Conservation (phyloP, 2,797 vertebrate genomes). For the Eospalax fontanierii region DNA sequence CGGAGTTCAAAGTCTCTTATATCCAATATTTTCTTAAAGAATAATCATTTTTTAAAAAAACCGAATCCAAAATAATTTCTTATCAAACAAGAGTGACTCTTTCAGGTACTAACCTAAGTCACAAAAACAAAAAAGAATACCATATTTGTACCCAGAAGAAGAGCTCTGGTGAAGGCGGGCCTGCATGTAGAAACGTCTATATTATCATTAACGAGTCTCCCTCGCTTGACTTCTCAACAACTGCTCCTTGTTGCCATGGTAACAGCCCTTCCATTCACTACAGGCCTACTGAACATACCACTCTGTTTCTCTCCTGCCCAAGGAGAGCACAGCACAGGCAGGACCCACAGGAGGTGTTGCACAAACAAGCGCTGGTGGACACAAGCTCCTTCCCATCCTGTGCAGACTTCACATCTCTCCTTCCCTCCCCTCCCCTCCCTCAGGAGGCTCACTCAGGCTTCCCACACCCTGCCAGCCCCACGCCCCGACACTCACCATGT, state of each 20-base stretch:
- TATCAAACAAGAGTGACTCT: slow-evolving; percentile 36
- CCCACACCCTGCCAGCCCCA: neutral
- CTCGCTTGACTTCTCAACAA: slow-evolving; percentile 55
- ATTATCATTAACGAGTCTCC: slow-evolving; percentile 51
- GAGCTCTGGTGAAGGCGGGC: slow-evolving; percentile 11
- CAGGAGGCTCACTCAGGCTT: fast-evolving
- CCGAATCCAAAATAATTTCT: slow-evolving; percentile 21
- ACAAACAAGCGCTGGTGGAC: neutral
- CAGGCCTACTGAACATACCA: slow-evolving; percentile 3
- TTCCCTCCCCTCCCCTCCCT: neutral
- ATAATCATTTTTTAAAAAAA: too few relatives aligned
- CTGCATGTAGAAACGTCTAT: neutral
- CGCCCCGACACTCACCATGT: slow-evolving; percentile 91
- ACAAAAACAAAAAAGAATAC: slow-evolving; percentile 29
- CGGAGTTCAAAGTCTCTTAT: slow-evolving; percentile 22
- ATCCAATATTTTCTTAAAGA: slow-evolving; percentile 47
- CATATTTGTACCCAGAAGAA: neutral
- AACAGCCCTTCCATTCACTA: slow-evolving; percentile 72
- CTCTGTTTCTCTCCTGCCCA: neutral
- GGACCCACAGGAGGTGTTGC: neutral
- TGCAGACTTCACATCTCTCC: neutral
- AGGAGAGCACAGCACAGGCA: slow-evolving; percentile 47
- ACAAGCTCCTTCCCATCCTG: neutral
- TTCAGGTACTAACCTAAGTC: slow-evolving; percentile 14
- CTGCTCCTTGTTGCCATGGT: slow-evolving; percentile 67